These are phyloP conservation scores for Drosophila repletoides DNA, from an alignment of 1,140 invertebrate species.

Conservation along the genomic window DNA sequence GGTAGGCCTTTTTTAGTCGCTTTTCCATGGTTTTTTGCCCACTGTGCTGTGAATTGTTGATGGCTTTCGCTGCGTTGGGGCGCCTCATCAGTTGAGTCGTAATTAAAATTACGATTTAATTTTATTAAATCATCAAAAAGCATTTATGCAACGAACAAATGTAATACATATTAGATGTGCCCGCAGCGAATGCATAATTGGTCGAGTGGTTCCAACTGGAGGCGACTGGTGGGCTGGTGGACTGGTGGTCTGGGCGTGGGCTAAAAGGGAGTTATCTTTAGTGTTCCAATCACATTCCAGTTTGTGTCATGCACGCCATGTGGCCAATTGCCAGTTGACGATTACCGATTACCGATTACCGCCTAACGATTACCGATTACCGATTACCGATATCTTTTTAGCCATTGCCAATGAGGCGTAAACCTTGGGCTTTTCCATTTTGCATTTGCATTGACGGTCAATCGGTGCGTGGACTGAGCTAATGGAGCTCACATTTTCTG, in stretches of 20 bases:
- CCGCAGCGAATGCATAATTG: constrained; percentile 28
- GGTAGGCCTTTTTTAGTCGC: not conserved
- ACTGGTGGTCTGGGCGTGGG: no score
- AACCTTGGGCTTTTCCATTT: constrained; percentile 29
- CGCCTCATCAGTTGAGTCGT: constrained; percentile 40
- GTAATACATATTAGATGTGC: constrained; percentile 38
- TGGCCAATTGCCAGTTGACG: constrained; percentile 10
- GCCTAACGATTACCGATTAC: constrained; percentile 17
- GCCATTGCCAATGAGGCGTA: constrained; percentile 38
- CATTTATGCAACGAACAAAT: constrained; percentile 63
- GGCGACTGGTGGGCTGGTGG: no score
- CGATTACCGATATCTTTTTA: constrained; percentile 29
- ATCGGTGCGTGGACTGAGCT: constrained; percentile 8
- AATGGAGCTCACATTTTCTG: constrained; percentile 48
- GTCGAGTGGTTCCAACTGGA: not conserved
- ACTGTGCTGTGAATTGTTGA: constrained; percentile 44
- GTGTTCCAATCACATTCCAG: not conserved
- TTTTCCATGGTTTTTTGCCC: constrained; percentile 4
- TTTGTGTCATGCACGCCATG: no score
- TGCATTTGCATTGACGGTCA: constrained; percentile 50
- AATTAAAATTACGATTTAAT: constrained; percentile 76
- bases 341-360: constrained; percentile 10
- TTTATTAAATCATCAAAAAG: constrained; percentile 78
- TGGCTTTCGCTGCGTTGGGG: constrained; percentile 56
- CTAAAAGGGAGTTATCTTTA: not conserved